These are phyloP conservation scores for Artemia franciscana DNA, from an alignment of 1,140 invertebrate species.

Conservation along the genomic window DNA sequence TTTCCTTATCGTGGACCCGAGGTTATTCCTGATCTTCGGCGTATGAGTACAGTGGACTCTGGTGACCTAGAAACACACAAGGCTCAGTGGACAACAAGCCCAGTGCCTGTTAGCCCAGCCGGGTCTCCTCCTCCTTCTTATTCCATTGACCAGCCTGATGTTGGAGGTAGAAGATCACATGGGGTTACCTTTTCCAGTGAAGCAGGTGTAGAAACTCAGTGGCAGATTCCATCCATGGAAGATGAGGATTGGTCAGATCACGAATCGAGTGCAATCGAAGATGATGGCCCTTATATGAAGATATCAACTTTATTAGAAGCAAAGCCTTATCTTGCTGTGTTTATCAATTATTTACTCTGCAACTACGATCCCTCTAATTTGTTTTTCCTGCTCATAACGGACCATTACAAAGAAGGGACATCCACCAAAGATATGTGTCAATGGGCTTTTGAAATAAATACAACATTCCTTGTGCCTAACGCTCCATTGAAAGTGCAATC, in stretches of 20 bases:
- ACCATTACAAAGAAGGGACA: slow-evolving; percentile 56
- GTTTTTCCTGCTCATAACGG: slow-evolving; percentile 70
- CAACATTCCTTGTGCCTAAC: slow-evolving; percentile 74
- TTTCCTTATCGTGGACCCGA: slow-evolving; percentile 30
- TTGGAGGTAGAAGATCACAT: neutral
- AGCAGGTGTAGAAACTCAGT: slow-evolving; percentile 25
- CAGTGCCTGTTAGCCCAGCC: slow-evolving; percentile 36
- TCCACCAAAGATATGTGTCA: slow-evolving; percentile 62
- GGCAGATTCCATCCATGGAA: slow-evolving; percentile 76
- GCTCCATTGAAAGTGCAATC: slow-evolving; percentile 58
- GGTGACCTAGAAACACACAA: slow-evolving; percentile 24
- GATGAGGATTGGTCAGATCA: slow-evolving; percentile 73
- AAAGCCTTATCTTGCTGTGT: slow-evolving; percentile 60
- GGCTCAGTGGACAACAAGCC: neutral
- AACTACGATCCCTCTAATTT: slow-evolving; percentile 61
- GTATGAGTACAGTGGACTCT: slow-evolving; percentile 32
- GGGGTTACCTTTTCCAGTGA: neutral
- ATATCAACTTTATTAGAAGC: slow-evolving; percentile 39
- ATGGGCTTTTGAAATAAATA: slow-evolving; percentile 95
- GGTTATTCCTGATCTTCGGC: slow-evolving; percentile 21
- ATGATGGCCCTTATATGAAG: slow-evolving; percentile 55
- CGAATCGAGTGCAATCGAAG: slow-evolving; percentile 41
- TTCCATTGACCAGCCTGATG: slow-evolving; percentile 7
- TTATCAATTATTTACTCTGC: slow-evolving; percentile 63
- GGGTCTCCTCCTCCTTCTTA: slow-evolving; percentile 70